Percentiles rank a stretch among this genome's conserved stretches.
phyloP scores from a whole-genome alignment of 2,113 vertebrate genomes.

The Oceanites oceanicus region DNA sequence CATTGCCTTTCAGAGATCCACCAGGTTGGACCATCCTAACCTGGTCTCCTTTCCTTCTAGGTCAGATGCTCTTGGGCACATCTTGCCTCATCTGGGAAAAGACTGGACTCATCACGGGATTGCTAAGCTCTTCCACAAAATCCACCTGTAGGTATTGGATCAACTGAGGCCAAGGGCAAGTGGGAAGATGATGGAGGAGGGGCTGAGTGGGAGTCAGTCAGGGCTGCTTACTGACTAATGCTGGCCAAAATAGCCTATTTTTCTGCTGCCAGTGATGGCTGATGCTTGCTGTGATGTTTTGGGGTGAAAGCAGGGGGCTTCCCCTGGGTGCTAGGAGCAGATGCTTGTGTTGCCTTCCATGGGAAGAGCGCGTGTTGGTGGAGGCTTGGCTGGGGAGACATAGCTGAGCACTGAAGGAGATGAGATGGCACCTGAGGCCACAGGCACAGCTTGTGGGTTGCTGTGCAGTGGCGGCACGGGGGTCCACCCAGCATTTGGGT shows the following conservation, averaged over 20 bases:
- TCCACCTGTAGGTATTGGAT: slow-evolving; percentile 82
- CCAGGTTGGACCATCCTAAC: not conserved
- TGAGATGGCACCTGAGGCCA: too few species aligned
- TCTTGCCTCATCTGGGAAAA: slow-evolving; percentile 92
- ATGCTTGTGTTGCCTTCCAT: not conserved
- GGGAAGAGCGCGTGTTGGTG: not conserved
- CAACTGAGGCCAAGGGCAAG: not conserved
- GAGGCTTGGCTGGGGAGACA: not conserved
- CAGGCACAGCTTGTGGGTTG: not conserved
- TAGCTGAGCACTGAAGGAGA: not conserved
- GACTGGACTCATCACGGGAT: slow-evolving; percentile 96
- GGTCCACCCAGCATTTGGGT: not conserved
- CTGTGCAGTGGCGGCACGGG: not conserved
- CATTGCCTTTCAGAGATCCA: not conserved
- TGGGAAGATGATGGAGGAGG: not conserved
- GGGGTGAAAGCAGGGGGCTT: not conserved
- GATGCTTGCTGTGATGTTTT: not conserved
- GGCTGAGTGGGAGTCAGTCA: not conserved
- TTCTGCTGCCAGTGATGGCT: not conserved
- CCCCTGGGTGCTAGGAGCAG: not conserved
- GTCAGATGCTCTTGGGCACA: slow-evolving; percentile 92
- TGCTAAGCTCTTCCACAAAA: slow-evolving; percentile 92
- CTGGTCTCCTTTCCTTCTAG: slow-evolving; percentile 62
- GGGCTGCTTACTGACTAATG: not conserved
- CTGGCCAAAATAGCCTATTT: not conserved